Base-by-base conservation (phyloP, 2,797 vertebrate genomes). In the Hydrophis major region DNA sequence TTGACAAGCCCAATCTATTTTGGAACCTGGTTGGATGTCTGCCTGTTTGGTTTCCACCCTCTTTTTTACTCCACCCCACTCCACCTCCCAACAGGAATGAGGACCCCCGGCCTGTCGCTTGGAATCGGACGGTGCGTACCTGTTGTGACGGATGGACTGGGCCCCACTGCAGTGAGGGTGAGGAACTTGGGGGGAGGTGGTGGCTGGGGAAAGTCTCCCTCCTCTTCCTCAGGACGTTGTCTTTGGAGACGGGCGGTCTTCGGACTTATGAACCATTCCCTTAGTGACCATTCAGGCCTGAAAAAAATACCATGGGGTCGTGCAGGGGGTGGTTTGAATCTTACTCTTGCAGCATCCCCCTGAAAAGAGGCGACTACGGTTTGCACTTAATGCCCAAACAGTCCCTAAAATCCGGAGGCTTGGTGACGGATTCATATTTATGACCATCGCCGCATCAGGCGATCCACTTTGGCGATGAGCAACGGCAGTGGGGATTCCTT, bases 91-190 rank as follows among this genome's bases (percentile, higher is more conserved):
- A 0, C 95, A 99, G 99, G 92, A 98, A 98, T 0, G 97, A 98
- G 0, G 98, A 98, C 95, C 97, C 96, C 1, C 95, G 97, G 95
- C 97, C 94, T 0, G 95, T 97, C 87, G 78, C 50, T 2, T 94
- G 98, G 95, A 99, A 98, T 96, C 97, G 95, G 88, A 99, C 98
- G 0, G 96, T 98, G 92, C 97, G 94, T 0, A 88, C 92, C 0
- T 99, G 99, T 94, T 99, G 99, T 86, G 98, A 98, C 12, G 99
- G 99, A 28, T 99, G 98, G 98, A 97, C 94, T 0, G 99, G 98
- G 0, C 87, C 97, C 3, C 98, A 32, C 86, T 99, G 99, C 96
- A 97, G 98, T 0, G 97, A 98, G 55, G 98, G 99, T 99, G 95
- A 97, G 96, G n/a, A 2, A 27, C 6, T n/a, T 12, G 63, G 60